Conservation (phyloP, 2,797 vertebrate species). For the Salmo trutta region DNA sequence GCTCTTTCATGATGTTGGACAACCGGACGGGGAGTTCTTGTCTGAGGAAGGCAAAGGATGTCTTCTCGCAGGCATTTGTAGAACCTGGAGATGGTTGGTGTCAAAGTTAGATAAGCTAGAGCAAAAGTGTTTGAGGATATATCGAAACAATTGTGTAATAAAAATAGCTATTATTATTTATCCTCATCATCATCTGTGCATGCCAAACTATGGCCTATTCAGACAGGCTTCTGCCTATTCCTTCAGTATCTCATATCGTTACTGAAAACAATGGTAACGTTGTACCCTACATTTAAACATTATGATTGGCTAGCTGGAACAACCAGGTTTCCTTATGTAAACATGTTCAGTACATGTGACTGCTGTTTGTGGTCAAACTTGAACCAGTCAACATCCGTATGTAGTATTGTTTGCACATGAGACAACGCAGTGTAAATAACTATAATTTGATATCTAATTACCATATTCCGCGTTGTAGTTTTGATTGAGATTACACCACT, state of each 20-base stretch:
- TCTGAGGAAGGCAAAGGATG: slow-evolving; percentile 88
- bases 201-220: background rate
- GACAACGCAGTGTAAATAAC: too few species aligned
- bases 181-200: background rate
- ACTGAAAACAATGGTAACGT: background rate
- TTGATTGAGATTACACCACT: background rate
- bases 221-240: background rate
- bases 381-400: background rate
- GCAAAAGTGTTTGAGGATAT: too few species aligned
- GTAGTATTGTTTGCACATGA: background rate
- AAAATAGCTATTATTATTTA: background rate
- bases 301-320: background rate
- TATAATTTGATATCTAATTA: background rate
- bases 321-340: background rate
- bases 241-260: background rate
- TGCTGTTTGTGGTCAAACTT: background rate
- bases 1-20: slow-evolving; percentile 93
- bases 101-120: background rate
- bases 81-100: slow-evolving; percentile 28
- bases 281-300: background rate
- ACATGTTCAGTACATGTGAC: background rate
- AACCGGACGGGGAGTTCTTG: slow-evolving; percentile 89
- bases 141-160: background rate
- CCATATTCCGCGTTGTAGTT: background rate
- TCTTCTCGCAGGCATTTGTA: slow-evolving; percentile 84